These are phyloP conservation scores for Cephus cinctus DNA, from an alignment of 1,140 invertebrate species.

Conservation along the genomic window DNA sequence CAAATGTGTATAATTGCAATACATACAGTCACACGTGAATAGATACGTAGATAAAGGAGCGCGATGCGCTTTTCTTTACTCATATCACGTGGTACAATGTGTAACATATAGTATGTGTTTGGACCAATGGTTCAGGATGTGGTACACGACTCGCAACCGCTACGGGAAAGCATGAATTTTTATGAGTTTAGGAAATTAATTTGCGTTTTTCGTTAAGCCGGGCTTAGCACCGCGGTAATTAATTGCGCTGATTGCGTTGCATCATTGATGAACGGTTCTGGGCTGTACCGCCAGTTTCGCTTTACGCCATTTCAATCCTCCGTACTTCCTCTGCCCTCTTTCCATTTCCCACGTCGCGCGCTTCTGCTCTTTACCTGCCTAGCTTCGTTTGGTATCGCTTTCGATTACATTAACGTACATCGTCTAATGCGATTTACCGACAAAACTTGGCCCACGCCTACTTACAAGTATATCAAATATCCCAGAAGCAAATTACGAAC, in stretches of 20 bases:
- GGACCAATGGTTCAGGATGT: too few relatives aligned
- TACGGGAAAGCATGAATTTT: constrained; percentile 45
- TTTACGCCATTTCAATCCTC: constrained; percentile 17
- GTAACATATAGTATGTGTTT: too few relatives aligned
- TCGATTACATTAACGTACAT: too few relatives aligned
- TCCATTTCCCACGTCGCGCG: constrained; percentile 7
- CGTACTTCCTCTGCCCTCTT: constrained; percentile 2
- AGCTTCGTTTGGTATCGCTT: constrained; percentile 17
- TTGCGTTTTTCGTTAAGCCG: constrained; percentile 54
- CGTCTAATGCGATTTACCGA: too few relatives aligned
- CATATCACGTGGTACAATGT: too few relatives aligned
- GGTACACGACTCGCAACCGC: not conserved
- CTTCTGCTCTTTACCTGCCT: constrained; percentile 17
- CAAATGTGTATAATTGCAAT: too few relatives aligned
- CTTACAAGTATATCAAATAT: too few relatives aligned
- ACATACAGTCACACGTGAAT: too few relatives aligned
- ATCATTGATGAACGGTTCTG: constrained; percentile 53
- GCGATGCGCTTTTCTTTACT: too few relatives aligned
- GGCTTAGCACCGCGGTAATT: constrained; percentile 54
- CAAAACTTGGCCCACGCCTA: too few relatives aligned
- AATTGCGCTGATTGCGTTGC: constrained; percentile 57
- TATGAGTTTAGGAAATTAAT: constrained; percentile 57
- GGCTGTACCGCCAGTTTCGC: constrained; percentile 12
- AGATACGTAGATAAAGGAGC: too few relatives aligned
- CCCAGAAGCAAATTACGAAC: too few relatives aligned